Evolutionary conservation across 1,140 invertebrate genomes (phyloP).

Genomic region (Globodera ellingtonae): DNA sequence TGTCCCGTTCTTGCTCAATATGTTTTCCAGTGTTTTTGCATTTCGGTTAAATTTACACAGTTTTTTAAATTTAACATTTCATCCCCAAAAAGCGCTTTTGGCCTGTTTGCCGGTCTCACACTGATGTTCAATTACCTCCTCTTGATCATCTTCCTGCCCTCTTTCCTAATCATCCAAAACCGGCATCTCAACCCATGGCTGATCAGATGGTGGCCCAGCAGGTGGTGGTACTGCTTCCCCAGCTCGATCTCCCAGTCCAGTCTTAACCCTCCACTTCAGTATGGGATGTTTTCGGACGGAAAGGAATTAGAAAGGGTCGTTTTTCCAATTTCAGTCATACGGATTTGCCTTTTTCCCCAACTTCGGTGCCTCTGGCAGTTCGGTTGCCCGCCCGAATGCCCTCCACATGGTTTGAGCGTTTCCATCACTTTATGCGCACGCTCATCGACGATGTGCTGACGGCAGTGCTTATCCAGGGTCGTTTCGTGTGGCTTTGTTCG

Average conservation of each 20-base stretch:
- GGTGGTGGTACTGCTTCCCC: conserved; percentile 34
- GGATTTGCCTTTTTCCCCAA: neutral
- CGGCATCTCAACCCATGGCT: conserved; percentile 42
- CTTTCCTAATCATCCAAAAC: conserved; percentile 56
- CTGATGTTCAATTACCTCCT: conserved; percentile 61
- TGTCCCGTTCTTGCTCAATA: conserved; percentile 62
- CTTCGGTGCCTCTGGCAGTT: neutral
- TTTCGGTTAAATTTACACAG: conserved; percentile 45
- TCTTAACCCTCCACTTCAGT: neutral
- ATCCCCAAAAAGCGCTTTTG: conserved; percentile 51
- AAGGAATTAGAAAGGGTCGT: too few species aligned
- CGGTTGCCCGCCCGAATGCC: conserved; percentile 13
- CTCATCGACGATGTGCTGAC: conserved; percentile 48
- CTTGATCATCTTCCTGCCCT: conserved; percentile 60
- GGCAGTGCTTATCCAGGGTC: conserved; percentile 52
- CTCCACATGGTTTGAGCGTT: conserved; percentile 24
- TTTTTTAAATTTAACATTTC: neutral
- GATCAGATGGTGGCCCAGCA: conserved; percentile 22
- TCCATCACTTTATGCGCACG: conserved; percentile 14
- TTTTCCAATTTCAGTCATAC: too few species aligned
- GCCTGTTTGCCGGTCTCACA: conserved; percentile 63
- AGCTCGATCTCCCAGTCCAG: neutral
- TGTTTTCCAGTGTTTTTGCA: conserved; percentile 60
- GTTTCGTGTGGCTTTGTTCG: conserved; percentile 55
- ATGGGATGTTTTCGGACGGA: neutral